These are phyloP conservation scores for Myioborus melanocephalus DNA, from an alignment of 2,797 vertebrate species.

Conservation along the genomic window DNA sequence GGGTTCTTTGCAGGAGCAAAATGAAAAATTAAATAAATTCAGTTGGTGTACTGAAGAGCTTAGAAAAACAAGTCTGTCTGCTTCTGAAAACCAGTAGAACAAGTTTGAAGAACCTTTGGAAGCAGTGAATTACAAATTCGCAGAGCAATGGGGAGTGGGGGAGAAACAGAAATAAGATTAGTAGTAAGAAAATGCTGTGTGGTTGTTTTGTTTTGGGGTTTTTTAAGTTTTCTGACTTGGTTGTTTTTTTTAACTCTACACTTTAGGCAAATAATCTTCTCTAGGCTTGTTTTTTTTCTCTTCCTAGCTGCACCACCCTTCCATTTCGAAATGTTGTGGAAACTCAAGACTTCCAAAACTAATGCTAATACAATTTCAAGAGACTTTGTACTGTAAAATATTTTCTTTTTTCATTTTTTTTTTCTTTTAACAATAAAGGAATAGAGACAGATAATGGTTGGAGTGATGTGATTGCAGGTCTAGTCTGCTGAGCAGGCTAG, in stretches of 20 bases:
- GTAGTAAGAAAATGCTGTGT: background rate
- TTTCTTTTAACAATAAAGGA: background rate
- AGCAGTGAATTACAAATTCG: constrained; percentile 30
- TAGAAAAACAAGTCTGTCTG: constrained; percentile 48
- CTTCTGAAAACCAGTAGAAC: constrained; percentile 65
- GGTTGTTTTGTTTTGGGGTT: background rate
- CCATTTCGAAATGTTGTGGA: background rate
- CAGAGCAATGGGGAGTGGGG: constrained; percentile 15
- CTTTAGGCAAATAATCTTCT: background rate
- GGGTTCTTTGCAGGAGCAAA: background rate
- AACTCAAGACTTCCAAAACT: background rate
- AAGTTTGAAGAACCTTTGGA: constrained; percentile 62
- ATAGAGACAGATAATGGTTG: background rate
- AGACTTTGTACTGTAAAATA: background rate
- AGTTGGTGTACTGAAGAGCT: background rate
- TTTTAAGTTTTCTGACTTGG: background rate
- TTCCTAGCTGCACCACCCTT: background rate
- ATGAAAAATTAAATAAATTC: constrained; percentile 20
- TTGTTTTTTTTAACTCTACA: background rate
- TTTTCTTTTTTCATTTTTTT: background rate
- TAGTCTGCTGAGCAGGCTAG: background rate
- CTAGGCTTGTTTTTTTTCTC: background rate
- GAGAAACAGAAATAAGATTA: constrained; percentile 23
- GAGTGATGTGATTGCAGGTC: background rate
- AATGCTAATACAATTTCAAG: background rate